Conservation (phyloP, 1,140 invertebrate species). For the Cydia pomonella region DNA sequence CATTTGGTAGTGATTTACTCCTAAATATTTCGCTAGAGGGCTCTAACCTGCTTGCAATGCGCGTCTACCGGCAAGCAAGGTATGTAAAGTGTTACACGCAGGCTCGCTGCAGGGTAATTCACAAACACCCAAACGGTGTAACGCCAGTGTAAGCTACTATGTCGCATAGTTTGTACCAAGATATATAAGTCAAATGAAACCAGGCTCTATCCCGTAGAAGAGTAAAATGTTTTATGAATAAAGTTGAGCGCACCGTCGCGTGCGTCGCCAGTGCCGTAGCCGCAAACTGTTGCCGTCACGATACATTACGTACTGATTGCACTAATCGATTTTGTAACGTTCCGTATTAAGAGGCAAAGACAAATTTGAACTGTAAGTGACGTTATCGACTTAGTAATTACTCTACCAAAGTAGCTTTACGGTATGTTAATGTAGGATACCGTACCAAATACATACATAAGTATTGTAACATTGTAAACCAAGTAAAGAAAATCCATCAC, state of each 20-base stretch:
- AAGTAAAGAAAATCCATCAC: too few relatives aligned
- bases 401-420: background rate
- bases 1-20: conserved; percentile 8
- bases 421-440: background rate
- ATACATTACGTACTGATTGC: conserved; percentile 19
- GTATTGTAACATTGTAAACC: too few relatives aligned
- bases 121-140: background rate
- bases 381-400: background rate
- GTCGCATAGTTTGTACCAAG: background rate
- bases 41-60: conserved; percentile 21
- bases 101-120: background rate
- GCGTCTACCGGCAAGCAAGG: conserved; percentile 19
- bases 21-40: conserved; percentile 12
- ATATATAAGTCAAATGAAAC: background rate
- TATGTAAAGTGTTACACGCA: conserved; percentile 17
- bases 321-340: conserved; percentile 18
- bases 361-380: conserved; percentile 1
- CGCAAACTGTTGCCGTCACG: background rate
- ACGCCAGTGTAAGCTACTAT: background rate
- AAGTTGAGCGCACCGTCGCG: background rate
- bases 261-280: conserved; percentile 4
- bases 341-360: background rate
- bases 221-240: background rate
- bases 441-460: too few relatives aligned
- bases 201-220: background rate